Evolutionary conservation across 23 tunicate species (phyloP).

Genomic region (Halocynthia aurantium): DNA sequence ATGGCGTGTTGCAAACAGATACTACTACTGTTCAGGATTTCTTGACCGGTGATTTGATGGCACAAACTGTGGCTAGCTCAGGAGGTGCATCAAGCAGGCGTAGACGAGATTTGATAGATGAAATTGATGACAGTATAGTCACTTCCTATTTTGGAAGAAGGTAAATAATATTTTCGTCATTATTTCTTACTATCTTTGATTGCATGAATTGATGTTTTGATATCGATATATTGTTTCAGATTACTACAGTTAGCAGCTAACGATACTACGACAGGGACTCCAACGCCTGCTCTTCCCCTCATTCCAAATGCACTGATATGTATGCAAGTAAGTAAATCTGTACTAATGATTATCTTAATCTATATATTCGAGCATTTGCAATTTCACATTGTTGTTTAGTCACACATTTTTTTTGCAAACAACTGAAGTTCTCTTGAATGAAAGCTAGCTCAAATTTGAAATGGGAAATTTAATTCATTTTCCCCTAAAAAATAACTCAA

Average conservation of each 20-base stretch:
- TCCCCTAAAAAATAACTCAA: too few relatives aligned
- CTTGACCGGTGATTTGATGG: conserved; percentile 42
- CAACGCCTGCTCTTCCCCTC: conserved; percentile 16
- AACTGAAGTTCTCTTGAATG: too few relatives aligned
- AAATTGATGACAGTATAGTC: conserved; percentile 2
- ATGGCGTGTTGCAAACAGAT: conserved; percentile 35
- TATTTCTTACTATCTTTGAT: too few relatives aligned
- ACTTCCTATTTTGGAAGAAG: conserved; percentile 15
- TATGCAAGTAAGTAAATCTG: conserved; percentile 44
- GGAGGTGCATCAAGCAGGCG: conserved; percentile 4
- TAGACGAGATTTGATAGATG: conserved; percentile 39
- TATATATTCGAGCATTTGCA: too few relatives aligned
- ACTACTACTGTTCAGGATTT: conserved; percentile 13
- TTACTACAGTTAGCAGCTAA: conserved; percentile 9
- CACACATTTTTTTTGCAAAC: too few relatives aligned
- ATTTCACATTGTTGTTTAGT: too few relatives aligned
- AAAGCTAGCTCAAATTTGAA: too few relatives aligned
- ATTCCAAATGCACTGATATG: conserved; percentile 69
- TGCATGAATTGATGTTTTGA: too few relatives aligned
- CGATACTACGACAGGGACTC: neutral
- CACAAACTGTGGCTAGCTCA: conserved; percentile 17
- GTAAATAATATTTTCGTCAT: neutral
- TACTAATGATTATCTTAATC: too few relatives aligned
- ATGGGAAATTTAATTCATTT: too few relatives aligned
- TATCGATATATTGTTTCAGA: neutral